Base-by-base conservation (phyloP, 2,888 invertebrate species). In the Sphinx pinastri region DNA sequence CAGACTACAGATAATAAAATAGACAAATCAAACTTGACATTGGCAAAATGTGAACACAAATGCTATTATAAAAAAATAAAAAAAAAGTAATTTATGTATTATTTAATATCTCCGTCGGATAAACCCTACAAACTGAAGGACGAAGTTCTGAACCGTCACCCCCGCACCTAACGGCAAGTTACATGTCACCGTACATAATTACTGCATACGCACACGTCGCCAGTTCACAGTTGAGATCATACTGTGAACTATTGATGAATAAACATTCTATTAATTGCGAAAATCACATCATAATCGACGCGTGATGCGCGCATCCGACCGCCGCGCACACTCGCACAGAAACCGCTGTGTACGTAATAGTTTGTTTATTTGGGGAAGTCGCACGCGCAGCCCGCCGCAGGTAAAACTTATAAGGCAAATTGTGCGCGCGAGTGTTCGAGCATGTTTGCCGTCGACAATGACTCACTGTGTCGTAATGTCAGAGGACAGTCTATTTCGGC, bases 401-500 rank as follows among this genome's bases (percentile, higher is more conserved):
- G 19, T 88, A 82, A 55, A 25, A 63, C 84, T 81, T 86, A 84
- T 89, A 90, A 84, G 88, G 89, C 84, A 85, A 89, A 88, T 86
- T 77, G 77, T 77, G 79, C 72, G 76, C 75, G 75, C 74, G 75
- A 68, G 57, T 79, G 81, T 82, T 81, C 81, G 83, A 84, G 83
- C 83, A 83, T 87, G 83, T 85, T 84, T 86, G 84, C 84, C 82
- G 79, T 82, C 82, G 77, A 87, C 86, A 88, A 85, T 93, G 93
- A 93, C 81, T 93, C 93, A 93, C 84, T 82, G 78, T 91, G 86
- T 86, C 87, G 90, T 90, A 89, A 91, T 85, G 84, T 80, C 81
- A 83, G 84, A 89, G 88, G 90, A 90, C 90, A 88, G 83, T 87
- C 91, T 92, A 91, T 92, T 92, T 93, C 89, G 90, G 91, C 87